Evolutionary conservation across 2,888 invertebrate genomes (phyloP).

Genomic region (Aphidius colemani): DNA sequence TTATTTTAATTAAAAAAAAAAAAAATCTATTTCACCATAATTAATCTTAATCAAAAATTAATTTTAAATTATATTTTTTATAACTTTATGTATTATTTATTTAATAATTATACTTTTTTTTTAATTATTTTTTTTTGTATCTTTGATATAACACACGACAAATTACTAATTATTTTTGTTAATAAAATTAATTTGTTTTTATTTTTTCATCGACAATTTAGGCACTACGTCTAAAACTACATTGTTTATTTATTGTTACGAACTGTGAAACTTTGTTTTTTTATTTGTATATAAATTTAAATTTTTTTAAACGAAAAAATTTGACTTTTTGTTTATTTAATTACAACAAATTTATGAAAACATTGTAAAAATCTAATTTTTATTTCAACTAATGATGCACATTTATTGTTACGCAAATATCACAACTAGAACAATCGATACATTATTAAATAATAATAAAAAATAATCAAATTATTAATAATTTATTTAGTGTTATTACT

Average conservation of each 20-base stretch:
- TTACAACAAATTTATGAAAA: slow-evolving; percentile 31
- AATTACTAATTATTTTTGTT: slow-evolving; percentile 27
- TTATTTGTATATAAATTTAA: neutral
- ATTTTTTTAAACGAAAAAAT: slow-evolving; percentile 38
- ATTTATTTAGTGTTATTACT: neutral
- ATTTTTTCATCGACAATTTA: slow-evolving; percentile 42
- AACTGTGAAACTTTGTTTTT: too few relatives aligned
- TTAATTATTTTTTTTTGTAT: neutral
- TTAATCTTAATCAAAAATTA: neutral
- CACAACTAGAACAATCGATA: slow-evolving; percentile 58
- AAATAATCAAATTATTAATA: too few relatives aligned
- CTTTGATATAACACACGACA: slow-evolving; percentile 15
- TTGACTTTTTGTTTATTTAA: slow-evolving; percentile 14
- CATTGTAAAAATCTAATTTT: slow-evolving; percentile 18
- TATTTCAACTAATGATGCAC: slow-evolving; percentile 31
- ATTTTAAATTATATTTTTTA: neutral
- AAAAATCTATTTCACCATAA: too few relatives aligned
- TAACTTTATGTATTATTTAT: too few relatives aligned
- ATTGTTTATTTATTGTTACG: slow-evolving; percentile 31
- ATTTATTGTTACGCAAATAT: slow-evolving; percentile 43
- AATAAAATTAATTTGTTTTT: neutral
- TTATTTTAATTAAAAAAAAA: too few relatives aligned
- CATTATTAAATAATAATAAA: slow-evolving; percentile 45
- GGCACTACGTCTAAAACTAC: slow-evolving; percentile 56
- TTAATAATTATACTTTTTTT: too few relatives aligned